Evolutionary conservation across 2,113 vertebrate genomes (phyloP).

Genomic region (Mungos mungo): DNA sequence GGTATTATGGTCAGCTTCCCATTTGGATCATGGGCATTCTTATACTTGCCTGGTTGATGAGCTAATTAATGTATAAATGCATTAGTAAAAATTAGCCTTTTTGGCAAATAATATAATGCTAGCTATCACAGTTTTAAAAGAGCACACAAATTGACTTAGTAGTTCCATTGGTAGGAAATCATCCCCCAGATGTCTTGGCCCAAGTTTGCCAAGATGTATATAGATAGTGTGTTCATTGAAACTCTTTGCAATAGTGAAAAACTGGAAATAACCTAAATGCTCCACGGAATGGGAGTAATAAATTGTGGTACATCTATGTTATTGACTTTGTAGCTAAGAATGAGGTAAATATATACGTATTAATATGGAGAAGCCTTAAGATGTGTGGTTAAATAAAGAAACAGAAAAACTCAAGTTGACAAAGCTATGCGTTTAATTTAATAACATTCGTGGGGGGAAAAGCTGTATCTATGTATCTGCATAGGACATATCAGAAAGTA

Average conservation of each 20-base stretch:
- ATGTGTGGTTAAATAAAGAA: background rate
- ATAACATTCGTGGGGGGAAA: background rate
- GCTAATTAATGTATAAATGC: background rate
- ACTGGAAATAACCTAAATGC: background rate
- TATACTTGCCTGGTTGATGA: background rate
- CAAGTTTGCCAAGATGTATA: background rate
- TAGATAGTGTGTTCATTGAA: background rate
- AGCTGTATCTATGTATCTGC: background rate
- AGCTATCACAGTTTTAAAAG: background rate
- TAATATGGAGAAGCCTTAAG: background rate
- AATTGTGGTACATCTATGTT: background rate
- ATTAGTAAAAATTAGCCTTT: background rate
- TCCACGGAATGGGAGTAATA: background rate
- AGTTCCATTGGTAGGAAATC: background rate
- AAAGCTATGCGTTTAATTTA: background rate
- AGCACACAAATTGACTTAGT: background rate
- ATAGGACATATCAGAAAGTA: background rate
- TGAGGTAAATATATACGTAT: background rate
- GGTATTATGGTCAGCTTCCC: background rate
- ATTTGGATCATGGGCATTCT: background rate
- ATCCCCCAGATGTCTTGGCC: background rate
- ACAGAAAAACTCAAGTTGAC: constrained; percentile 21
- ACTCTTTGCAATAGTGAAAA: background rate
- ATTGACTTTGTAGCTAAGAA: background rate
- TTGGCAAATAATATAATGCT: background rate